Conservation (phyloP, 1,140 invertebrate species). For the Lasioglossum baleicum region DNA sequence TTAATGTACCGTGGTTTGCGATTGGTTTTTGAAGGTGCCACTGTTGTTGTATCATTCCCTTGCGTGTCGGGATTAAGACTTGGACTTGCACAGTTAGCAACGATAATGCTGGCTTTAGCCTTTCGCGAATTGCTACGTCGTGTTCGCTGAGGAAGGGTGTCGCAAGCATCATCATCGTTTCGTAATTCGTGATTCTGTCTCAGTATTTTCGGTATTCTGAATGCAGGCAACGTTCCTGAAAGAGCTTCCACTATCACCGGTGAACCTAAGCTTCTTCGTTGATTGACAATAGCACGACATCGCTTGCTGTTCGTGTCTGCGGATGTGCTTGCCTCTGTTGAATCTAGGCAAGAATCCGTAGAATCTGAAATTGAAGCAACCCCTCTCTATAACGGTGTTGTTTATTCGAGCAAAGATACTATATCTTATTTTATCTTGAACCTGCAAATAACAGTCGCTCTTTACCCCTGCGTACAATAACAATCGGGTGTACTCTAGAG, state of each 20-base stretch:
- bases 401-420: slow-evolving; percentile 9
- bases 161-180: not conserved
- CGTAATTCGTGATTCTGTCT: not conserved
- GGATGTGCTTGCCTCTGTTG: not conserved
- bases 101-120: not conserved
- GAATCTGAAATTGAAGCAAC: slow-evolving; percentile 51
- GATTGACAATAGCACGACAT: not conserved
- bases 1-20: not conserved
- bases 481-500: too few species aligned
- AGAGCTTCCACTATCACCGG: slow-evolving; percentile 16
- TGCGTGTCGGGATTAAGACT: not conserved
- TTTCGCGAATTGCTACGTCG: too few species aligned
- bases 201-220: slow-evolving; percentile 21
- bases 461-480: not conserved
- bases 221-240: not conserved
- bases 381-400: slow-evolving; percentile 11
- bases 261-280: slow-evolving; percentile 24
- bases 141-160: too few species aligned
- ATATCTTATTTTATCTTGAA: slow-evolving; percentile 30
- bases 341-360: not conserved
- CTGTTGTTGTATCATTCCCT: not conserved
- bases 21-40: not conserved
- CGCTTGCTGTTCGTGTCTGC: not conserved
- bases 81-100: not conserved
- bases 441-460: not conserved